A percentile compares a stretch with the other conserved stretches of the same genome.
Evolutionary conservation across 1,140 invertebrate genomes (phyloP).

Genomic region (Penaeus chinensis): DNA sequence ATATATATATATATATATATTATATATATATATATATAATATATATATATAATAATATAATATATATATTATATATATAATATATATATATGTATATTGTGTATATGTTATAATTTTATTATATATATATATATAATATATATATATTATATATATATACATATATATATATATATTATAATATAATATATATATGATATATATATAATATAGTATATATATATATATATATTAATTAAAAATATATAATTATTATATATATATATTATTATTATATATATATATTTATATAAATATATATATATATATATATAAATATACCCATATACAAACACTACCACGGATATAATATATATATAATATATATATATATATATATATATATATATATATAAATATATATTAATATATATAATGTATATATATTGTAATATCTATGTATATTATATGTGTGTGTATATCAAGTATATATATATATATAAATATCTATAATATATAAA

Average conservation of each 20-base stretch:
- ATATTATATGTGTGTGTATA: constrained; percentile 14
- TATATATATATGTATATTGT: constrained; percentile 7
- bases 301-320: constrained; percentile 21
- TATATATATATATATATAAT: constrained; percentile 31
- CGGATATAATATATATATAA: too few species aligned
- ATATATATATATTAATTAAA: constrained; percentile 6
- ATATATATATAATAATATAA: constrained; percentile 4
- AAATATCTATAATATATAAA: too few species aligned
- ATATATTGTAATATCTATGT: too few species aligned
- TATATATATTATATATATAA: too few species aligned
- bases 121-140: constrained; percentile 33
- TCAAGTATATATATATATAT: not conserved
- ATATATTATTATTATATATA: constrained; percentile 25
- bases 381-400: too few species aligned
- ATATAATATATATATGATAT: not conserved
- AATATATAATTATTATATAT: constrained; percentile 25
- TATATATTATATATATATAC: constrained; percentile 27
- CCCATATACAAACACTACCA: constrained; percentile 8
- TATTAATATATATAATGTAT: too few species aligned
- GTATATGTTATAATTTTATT: not conserved
- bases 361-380: too few species aligned
- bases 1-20: constrained; percentile 6
- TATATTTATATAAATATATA: constrained; percentile 24
- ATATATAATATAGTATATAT: constrained; percentile 24
- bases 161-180: constrained; percentile 25